phyloP scores from a whole-genome alignment of 2,113 vertebrate species.

The Redunca redunca region DNA sequence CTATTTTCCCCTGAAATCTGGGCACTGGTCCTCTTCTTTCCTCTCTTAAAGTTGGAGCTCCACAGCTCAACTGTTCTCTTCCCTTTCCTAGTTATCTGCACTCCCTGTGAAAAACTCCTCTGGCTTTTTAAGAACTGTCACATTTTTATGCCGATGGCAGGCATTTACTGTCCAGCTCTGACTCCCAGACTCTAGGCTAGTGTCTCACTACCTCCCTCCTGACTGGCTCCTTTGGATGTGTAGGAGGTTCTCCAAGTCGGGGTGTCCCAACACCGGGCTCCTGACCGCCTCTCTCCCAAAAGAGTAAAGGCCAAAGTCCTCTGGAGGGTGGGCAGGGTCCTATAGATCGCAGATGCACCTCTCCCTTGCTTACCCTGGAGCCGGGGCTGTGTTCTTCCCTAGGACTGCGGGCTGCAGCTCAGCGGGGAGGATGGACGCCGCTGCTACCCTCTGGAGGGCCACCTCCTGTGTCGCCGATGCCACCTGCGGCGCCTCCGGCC shows the following conservation, averaged over 20 bases:
- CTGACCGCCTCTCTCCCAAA: background rate
- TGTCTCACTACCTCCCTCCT: background rate
- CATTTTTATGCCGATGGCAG: background rate
- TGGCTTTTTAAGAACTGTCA: background rate
- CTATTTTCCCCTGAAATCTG: background rate
- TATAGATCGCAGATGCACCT: fast-evolving
- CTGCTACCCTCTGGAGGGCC: constrained; percentile 95
- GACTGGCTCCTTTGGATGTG: background rate
- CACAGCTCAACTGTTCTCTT: background rate
- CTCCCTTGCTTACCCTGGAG: background rate
- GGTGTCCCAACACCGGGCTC: background rate
- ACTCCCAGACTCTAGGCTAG: background rate
- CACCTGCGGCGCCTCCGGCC: constrained; percentile 91
- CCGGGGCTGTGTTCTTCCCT: background rate
- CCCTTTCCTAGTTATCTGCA: background rate
- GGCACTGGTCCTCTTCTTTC: background rate
- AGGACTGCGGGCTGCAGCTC: constrained; percentile 97
- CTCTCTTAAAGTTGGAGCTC: background rate
- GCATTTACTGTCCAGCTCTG: background rate
- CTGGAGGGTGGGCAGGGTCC: fast-evolving
- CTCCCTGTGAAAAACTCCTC: background rate
- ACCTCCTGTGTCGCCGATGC: constrained; percentile 95
- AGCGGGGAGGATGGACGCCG: constrained; percentile 96
- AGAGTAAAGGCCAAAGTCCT: background rate
- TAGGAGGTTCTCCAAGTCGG: background rate